phyloP scores from a whole-genome alignment of 2,888 invertebrate species.

The Drosophila diplacantha region DNA sequence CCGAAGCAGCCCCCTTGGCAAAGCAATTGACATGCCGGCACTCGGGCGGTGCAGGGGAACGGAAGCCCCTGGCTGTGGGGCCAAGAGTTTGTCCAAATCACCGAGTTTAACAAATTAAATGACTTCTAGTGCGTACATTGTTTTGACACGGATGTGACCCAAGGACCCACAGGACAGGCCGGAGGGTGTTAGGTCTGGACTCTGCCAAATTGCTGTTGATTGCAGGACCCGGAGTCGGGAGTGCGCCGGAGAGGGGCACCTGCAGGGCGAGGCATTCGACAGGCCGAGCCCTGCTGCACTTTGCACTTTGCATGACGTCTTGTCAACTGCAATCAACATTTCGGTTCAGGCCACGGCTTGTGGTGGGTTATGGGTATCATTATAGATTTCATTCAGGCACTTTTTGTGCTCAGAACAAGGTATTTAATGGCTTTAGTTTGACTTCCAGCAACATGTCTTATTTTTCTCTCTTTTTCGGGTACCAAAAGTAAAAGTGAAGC shows the following conservation, averaged over 20 bases:
- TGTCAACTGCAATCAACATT: slow-evolving; percentile 66
- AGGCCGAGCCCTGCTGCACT: neutral
- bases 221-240: slow-evolving; percentile 36
- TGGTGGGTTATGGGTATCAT: slow-evolving; percentile 4
- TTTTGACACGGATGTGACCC: slow-evolving; percentile 68
- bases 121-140: slow-evolving; percentile 75
- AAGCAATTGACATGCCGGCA: slow-evolving; percentile 32
- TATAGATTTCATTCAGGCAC: neutral
- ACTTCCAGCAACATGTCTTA: too few species aligned
- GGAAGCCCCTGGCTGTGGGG: neutral
- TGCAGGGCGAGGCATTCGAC: slow-evolving; percentile 54
- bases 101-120: slow-evolving; percentile 78
- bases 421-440: neutral
- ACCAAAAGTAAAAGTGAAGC: neutral
- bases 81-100: slow-evolving; percentile 67
- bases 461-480: neutral
- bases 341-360: slow-evolving; percentile 4
- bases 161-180: slow-evolving; percentile 4
- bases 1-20: neutral
- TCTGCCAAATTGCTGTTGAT: slow-evolving; percentile 68
- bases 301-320: slow-evolving; percentile 50
- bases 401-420: too few species aligned
- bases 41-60: neutral
- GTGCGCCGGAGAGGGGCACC: slow-evolving; percentile 48
- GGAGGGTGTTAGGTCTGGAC: slow-evolving; percentile 46